A percentile compares a stretch with the other conserved stretches of the same genome.
These are phyloP conservation scores for Pseudochaenichthys georgianus DNA, from an alignment of 2,797 vertebrate species.

Conservation along the genomic window DNA sequence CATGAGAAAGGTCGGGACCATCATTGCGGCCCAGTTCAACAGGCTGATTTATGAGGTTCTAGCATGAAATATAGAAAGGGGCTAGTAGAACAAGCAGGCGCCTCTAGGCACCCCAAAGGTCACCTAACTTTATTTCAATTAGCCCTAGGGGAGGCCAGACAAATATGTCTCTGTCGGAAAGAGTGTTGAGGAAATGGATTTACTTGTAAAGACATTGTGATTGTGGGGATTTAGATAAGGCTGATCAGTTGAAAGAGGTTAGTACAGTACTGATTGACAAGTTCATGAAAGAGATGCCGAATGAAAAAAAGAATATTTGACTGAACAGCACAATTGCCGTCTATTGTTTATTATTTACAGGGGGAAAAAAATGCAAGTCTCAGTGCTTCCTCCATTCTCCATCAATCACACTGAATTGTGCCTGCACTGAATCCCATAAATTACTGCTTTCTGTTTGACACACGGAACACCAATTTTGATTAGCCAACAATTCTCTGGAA, in stretches of 20 bases:
- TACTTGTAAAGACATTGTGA: slow-evolving; percentile 60
- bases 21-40: slow-evolving; percentile 74
- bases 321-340: slow-evolving; percentile 38
- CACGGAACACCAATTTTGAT: slow-evolving; percentile 68
- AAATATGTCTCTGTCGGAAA: slow-evolving; percentile 58
- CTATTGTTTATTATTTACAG: slow-evolving; percentile 61
- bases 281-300: slow-evolving; percentile 51
- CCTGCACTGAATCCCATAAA: slow-evolving; percentile 69
- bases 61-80: slow-evolving; percentile 69
- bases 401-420: slow-evolving; percentile 74
- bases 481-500: slow-evolving; percentile 72
- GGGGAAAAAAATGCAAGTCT: slow-evolving; percentile 56
- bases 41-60: slow-evolving; percentile 81
- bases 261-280: slow-evolving; percentile 54
- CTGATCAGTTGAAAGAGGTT: slow-evolving; percentile 56
- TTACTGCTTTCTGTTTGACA: slow-evolving; percentile 70
- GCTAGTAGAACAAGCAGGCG: slow-evolving; percentile 59
- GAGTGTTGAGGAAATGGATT: slow-evolving; percentile 60
- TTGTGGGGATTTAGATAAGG: slow-evolving; percentile 61
- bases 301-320: slow-evolving; percentile 47
- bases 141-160: slow-evolving; percentile 64
- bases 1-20: slow-evolving; percentile 82
- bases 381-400: slow-evolving; percentile 57
- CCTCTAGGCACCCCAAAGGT: slow-evolving; percentile 80
- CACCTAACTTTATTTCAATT: slow-evolving; percentile 84